These are phyloP conservation scores for Sycobia sp. DNA, from an alignment of 1,140 invertebrate species.

Conservation along the genomic window DNA sequence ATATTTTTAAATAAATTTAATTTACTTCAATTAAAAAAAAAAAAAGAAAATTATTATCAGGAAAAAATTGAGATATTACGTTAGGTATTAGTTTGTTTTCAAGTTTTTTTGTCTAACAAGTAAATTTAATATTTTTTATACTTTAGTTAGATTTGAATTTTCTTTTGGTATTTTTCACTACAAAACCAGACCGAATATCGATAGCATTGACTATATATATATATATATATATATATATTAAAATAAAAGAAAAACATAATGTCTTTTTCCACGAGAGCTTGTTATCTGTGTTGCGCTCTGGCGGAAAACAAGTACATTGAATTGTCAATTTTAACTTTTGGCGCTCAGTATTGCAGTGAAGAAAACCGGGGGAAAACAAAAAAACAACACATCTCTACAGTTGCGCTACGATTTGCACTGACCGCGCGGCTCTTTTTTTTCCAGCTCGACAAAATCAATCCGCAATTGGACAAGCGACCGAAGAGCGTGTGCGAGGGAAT, in stretches of 20 bases:
- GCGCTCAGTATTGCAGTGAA: conserved; percentile 1
- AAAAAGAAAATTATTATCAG: background rate
- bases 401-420: no score
- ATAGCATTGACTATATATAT: no score
- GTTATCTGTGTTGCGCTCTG: no score
- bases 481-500: conserved; percentile 58
- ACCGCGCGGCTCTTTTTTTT: no score
- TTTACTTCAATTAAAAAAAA: background rate
- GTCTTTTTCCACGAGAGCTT: no score
- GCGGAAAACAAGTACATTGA: no score
- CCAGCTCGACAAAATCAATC: conserved; percentile 54
- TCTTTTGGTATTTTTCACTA: conserved; percentile 7
- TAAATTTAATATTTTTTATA: background rate
- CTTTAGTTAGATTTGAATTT: background rate
- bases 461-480: conserved; percentile 48
- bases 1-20: background rate
- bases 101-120: conserved; percentile 14
- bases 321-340: no score
- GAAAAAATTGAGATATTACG: conserved; percentile 16
- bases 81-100: conserved; percentile 19
- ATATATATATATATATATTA: no score
- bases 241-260: no score
- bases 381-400: no score
- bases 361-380: no score
- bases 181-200: background rate